A percentile compares a stretch with the other conserved stretches of the same genome.
Conservation (phyloP, 2,888 invertebrate genomes). For the Oscheius sp. region DNA sequence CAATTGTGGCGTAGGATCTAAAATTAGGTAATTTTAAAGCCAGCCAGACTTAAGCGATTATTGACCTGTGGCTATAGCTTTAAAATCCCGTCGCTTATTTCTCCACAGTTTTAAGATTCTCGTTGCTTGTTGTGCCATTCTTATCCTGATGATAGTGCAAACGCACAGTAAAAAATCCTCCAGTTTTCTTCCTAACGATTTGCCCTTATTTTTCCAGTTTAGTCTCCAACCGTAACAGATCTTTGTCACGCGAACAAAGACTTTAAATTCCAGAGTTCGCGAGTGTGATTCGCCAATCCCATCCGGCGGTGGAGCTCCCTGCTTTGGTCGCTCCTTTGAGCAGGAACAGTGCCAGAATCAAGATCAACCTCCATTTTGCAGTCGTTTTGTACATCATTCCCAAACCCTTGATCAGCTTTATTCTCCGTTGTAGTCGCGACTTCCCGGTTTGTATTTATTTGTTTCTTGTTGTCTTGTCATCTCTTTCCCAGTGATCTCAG, state of each 20-base stretch:
- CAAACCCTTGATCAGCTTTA: constrained; percentile 14
- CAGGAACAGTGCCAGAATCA: constrained; percentile 44
- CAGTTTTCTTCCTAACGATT: too few species aligned
- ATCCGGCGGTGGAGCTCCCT: constrained; percentile 56
- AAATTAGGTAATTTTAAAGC: constrained; percentile 58
- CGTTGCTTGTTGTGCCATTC: too few species aligned
- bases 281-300: constrained; percentile 48
- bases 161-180: too few species aligned
- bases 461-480: constrained; percentile 9
- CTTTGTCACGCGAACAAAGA: not conserved
- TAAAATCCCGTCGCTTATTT: too few species aligned
- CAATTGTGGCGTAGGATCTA: constrained; percentile 56
- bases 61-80: too few species aligned
- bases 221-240: too few species aligned
- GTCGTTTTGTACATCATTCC: constrained; percentile 24
- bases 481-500: too few species aligned
- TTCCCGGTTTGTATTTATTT: constrained; percentile 16
- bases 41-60: too few species aligned
- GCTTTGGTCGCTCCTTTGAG: constrained; percentile 63
- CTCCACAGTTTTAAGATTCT: too few species aligned
- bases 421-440: not conserved
- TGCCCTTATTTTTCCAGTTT: too few species aligned
- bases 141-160: too few species aligned
- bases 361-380: constrained; percentile 27
- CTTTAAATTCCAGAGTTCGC: constrained; percentile 47